These are phyloP conservation scores for Magallana angulata DNA, from an alignment of 1,140 invertebrate species.

Conservation along the genomic window DNA sequence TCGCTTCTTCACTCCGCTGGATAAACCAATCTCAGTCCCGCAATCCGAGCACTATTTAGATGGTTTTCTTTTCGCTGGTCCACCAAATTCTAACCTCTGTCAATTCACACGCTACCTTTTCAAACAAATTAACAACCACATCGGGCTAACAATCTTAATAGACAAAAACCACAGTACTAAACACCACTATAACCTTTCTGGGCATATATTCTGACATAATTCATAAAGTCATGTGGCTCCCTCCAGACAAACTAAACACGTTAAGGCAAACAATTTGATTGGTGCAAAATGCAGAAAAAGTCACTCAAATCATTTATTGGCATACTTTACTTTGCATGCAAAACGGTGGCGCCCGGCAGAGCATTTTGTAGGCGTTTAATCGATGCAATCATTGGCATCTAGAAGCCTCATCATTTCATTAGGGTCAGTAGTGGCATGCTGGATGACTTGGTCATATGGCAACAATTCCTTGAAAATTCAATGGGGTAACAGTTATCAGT, in stretches of 20 bases:
- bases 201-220: no score
- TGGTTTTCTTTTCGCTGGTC: not conserved
- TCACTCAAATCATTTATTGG: conserved; percentile 37
- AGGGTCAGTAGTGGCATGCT: conserved; percentile 31
- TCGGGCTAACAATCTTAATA: not conserved
- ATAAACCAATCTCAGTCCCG: not conserved
- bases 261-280: not conserved
- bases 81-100: not conserved
- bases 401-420: conserved; percentile 43
- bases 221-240: not conserved
- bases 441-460: conserved; percentile 45
- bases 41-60: not conserved
- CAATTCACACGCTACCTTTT: not conserved
- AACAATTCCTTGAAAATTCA: conserved; percentile 42
- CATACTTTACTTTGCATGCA: conserved; percentile 48
- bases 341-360: conserved; percentile 39
- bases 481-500: conserved; percentile 32
- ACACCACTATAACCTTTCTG: not conserved
- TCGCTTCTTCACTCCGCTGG: not conserved
- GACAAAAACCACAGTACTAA: not conserved
- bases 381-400: conserved; percentile 10
- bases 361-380: conserved; percentile 48
- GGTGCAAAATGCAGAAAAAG: not conserved
- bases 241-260: not conserved
- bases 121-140: not conserved